phyloP scores from a whole-genome alignment of 2,113 vertebrate genomes.

The Dicerorhinus sumatrensis region DNA sequence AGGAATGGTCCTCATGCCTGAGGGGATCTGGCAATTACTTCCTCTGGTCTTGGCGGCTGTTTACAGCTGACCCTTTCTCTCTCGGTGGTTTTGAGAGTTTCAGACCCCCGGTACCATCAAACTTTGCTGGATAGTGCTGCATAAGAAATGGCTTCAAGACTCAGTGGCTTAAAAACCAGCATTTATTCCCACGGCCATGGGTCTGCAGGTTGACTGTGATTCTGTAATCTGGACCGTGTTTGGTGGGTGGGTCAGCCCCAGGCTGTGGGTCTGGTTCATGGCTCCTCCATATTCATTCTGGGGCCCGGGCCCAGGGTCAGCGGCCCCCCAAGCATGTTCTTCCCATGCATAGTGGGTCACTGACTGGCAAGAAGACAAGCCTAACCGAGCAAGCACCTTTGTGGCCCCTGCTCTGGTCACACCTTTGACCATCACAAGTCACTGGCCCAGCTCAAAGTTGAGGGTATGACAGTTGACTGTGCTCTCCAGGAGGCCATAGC shows the following conservation, averaged over 20 bases:
- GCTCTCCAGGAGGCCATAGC: not conserved
- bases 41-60: not conserved
- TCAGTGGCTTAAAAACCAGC: not conserved
- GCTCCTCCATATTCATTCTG: not conserved
- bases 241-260: not conserved
- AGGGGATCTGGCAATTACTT: not conserved
- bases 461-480: fast-evolving
- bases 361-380: not conserved
- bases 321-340: fast-evolving
- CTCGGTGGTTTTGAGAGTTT: not conserved
- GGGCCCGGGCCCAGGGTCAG: not conserved
- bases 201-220: not conserved
- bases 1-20: not conserved
- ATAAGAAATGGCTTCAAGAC: not conserved
- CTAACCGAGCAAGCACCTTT: fast-evolving
- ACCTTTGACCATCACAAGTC: not conserved
- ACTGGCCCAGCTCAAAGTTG: not conserved
- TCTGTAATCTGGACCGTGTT: not conserved
- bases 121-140: not conserved
- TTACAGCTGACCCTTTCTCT: not conserved
- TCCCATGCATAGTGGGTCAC: not conserved
- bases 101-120: not conserved
- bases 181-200: not conserved
- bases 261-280: not conserved
- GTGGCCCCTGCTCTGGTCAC: fast-evolving